phyloP scores from a whole-genome alignment of 1,140 invertebrate species.

The Argopecten irradians region DNA sequence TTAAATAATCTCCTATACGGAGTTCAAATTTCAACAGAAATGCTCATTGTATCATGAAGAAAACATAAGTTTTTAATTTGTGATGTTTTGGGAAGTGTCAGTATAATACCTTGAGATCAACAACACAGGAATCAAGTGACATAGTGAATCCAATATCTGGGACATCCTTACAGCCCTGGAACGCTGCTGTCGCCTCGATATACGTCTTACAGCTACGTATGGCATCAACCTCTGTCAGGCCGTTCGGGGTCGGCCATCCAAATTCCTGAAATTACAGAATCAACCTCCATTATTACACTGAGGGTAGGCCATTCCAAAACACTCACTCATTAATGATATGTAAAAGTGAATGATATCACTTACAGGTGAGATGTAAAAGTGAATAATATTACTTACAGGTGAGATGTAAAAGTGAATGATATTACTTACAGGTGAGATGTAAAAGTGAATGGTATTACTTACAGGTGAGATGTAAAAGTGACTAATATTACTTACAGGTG shows the following conservation, averaged over 20 bases:
- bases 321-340: too few relatives aligned
- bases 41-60: too few relatives aligned
- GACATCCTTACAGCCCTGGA: constrained; percentile 43
- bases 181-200: constrained; percentile 35
- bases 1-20: too few relatives aligned
- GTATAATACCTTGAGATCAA: constrained; percentile 55
- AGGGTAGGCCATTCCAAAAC: neutral
- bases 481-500: too few relatives aligned
- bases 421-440: too few relatives aligned
- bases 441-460: too few relatives aligned
- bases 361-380: too few relatives aligned
- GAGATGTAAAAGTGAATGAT: too few relatives aligned
- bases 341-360: neutral
- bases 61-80: too few relatives aligned
- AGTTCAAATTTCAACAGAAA: too few relatives aligned
- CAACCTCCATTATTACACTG: neutral
- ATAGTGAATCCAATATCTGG: constrained; percentile 37
- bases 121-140: constrained; percentile 56
- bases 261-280: neutral
- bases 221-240: constrained; percentile 41
- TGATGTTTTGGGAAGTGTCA: neutral
- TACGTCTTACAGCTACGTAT: constrained; percentile 41
- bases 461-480: too few relatives aligned
- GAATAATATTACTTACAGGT: too few relatives aligned
- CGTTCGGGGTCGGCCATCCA: constrained; percentile 49